phyloP scores from a whole-genome alignment of 2,797 vertebrate genomes.

The Silurus lanzhouensis region DNA sequence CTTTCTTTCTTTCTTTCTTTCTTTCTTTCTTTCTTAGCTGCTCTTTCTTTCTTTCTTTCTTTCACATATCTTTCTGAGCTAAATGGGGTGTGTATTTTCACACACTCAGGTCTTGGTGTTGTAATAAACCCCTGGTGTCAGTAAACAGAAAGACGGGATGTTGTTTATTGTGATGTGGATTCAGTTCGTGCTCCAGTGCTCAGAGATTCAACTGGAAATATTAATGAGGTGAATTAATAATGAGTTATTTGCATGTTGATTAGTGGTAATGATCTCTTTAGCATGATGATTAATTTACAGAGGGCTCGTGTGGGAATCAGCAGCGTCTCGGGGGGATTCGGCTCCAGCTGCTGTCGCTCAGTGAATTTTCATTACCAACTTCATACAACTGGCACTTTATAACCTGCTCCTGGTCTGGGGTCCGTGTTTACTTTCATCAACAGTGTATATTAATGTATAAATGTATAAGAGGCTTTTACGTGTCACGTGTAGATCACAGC shows the following conservation, averaged over 20 bases:
- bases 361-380: slow-evolving; percentile 40
- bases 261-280: slow-evolving; percentile 70
- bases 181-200: slow-evolving; percentile 50
- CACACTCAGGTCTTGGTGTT: background rate
- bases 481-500: too few relatives aligned
- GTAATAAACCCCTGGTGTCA: background rate
- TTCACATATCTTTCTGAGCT: background rate
- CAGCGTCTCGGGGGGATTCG: slow-evolving; percentile 48
- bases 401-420: background rate
- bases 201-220: slow-evolving; percentile 57
- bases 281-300: slow-evolving; percentile 64
- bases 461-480: too few relatives aligned
- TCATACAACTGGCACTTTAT: background rate
- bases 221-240: slow-evolving; percentile 67
- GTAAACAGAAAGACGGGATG: slow-evolving; percentile 7
- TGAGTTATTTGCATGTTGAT: slow-evolving; percentile 71
- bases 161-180: slow-evolving; percentile 49
- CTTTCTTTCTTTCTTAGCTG: background rate
- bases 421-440: background rate
- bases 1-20: too few relatives aligned
- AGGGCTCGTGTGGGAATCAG: slow-evolving; percentile 59
- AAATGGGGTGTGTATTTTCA: background rate
- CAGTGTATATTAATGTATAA: too few relatives aligned
- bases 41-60: background rate
- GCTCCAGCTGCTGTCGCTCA: slow-evolving; percentile 59